These are phyloP conservation scores for Paelopatides confundens DNA, from an alignment of 53 echinoderm and acorn worm species.

Conservation along the genomic window DNA sequence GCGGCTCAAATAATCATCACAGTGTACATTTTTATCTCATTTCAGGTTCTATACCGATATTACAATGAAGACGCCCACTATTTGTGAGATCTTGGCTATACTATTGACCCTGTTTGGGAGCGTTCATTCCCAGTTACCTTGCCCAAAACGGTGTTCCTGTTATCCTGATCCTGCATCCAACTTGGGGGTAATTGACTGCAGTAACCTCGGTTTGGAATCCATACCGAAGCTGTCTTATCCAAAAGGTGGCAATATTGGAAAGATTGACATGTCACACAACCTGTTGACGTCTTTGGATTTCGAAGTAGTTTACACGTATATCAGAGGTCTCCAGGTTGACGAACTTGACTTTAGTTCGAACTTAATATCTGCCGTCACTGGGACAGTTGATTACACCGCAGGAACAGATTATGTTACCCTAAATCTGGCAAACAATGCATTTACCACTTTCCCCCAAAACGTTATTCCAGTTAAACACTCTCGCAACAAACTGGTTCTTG, in stretches of 20 bases:
- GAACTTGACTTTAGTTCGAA: constrained; percentile 13
- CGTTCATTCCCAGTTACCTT: no score
- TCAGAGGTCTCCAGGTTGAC: neutral
- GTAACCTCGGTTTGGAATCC: neutral
- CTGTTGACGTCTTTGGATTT: neutral
- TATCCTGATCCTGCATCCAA: no score
- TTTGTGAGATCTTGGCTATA: no score
- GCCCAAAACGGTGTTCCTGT: no score
- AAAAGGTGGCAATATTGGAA: no score
- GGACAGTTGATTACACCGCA: neutral
- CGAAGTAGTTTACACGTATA: neutral
- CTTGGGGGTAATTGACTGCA: neutral
- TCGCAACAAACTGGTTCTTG: neutral
- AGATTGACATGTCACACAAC: neutral
- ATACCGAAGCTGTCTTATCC: neutral
- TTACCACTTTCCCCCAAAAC: constrained; percentile 8
- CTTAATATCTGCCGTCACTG: neutral
- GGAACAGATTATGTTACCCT: neutral
- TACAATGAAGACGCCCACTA: no score
- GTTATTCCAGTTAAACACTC: neutral
- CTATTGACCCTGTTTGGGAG: no score
- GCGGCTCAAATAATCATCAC: no score
- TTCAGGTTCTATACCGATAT: no score
- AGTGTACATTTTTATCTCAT: no score
- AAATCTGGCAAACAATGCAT: neutral